Conservation (phyloP, 2,888 invertebrate species). For the Ametastegia equiseti region DNA sequence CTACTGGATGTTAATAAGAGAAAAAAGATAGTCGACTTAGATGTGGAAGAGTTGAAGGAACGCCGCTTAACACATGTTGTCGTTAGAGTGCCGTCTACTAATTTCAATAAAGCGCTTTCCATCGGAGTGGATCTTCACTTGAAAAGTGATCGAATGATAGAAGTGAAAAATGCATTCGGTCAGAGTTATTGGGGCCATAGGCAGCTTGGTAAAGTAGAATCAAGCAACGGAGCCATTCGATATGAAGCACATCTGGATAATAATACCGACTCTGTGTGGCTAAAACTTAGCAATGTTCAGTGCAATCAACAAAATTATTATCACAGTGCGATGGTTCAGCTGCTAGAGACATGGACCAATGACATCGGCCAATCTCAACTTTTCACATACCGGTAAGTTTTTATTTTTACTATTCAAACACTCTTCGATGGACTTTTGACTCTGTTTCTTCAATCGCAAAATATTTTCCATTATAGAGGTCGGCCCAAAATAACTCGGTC, state of each 20-base stretch:
- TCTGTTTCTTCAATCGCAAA: background rate
- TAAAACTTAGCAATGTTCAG: slow-evolving; percentile 60
- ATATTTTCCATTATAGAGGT: too few relatives aligned
- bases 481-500: too few relatives aligned
- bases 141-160: slow-evolving; percentile 42
- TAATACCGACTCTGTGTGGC: slow-evolving; percentile 59
- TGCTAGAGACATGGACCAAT: slow-evolving; percentile 65
- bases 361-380: slow-evolving; percentile 62
- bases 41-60: slow-evolving; percentile 81
- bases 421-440: background rate
- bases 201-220: slow-evolving; percentile 51
- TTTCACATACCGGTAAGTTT: slow-evolving; percentile 55
- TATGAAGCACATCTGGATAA: slow-evolving; percentile 61
- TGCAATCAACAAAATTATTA: slow-evolving; percentile 53
- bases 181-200: slow-evolving; percentile 51
- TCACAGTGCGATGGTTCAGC: slow-evolving; percentile 62
- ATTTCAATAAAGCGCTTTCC: slow-evolving; percentile 78
- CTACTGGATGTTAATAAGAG: slow-evolving; percentile 77
- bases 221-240: slow-evolving; percentile 60
- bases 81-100: slow-evolving; percentile 81
- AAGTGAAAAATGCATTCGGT: background rate
- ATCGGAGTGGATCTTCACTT: slow-evolving; percentile 83
- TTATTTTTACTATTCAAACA: background rate
- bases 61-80: slow-evolving; percentile 84
- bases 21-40: slow-evolving; percentile 78